Conservation (phyloP, 2,888 invertebrate genomes). For the Gymnocheta viridis region DNA sequence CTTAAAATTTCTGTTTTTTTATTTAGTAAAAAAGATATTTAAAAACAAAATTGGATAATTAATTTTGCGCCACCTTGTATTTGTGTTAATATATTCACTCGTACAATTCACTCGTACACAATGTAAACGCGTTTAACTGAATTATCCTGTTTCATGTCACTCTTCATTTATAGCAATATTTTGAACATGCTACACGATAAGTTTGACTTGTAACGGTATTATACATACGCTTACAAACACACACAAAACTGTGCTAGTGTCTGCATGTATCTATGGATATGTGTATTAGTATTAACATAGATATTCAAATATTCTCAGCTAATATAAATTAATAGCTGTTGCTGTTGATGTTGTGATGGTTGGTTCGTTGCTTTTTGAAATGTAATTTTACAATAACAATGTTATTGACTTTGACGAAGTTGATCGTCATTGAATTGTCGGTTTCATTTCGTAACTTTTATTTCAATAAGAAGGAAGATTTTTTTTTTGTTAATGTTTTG, state of each 20-base stretch:
- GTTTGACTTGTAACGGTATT: constrained; percentile 54
- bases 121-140: constrained; percentile 74
- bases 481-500: neutral
- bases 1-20: no score
- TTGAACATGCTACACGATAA: constrained; percentile 54
- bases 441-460: neutral
- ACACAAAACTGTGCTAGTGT: neutral
- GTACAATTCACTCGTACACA: constrained; percentile 45
- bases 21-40: no score
- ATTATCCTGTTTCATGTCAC: constrained; percentile 79
- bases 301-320: constrained; percentile 3
- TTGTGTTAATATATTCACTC: constrained; percentile 10
- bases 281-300: neutral
- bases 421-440: constrained; percentile 4
- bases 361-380: constrained; percentile 5
- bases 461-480: neutral
- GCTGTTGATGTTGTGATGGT: neutral
- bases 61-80: no score
- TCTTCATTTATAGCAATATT: constrained; percentile 78
- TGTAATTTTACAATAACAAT: constrained; percentile 1
- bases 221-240: neutral
- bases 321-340: constrained; percentile 22
- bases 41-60: no score
- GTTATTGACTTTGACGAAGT: constrained; percentile 59
- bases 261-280: neutral